Evolutionary conservation across 2,888 invertebrate genomes (phyloP), one percentile per base, ranked within the genome.

Genomic region (Serripes groenlandicus): DNA sequence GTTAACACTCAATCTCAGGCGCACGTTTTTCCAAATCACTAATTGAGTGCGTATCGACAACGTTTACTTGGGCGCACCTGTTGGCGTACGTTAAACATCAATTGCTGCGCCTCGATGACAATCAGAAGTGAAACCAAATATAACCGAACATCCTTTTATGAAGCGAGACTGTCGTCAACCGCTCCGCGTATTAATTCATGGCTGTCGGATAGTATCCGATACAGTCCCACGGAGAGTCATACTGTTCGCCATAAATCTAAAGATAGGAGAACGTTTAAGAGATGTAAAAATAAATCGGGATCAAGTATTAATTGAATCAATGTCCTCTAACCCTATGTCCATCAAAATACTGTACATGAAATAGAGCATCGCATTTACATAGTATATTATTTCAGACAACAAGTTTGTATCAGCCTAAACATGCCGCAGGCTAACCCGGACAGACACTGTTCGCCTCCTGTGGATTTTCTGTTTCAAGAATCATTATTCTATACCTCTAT

Each of bases 41-140:
- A 62, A 62, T 62, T 32, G 34, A 32, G 62, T 34, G 62, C 62
- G 62, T 21, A 62, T 62, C 34, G 62, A 62, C 62, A 34, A 32
- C n/a, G 32, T 21, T 60, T 11, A 32, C 34, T 11, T 62, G 3
- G 32, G 34, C 62, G 62, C 62, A 62, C 62, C 62, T 62, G 62
- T 62, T 62, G 21, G 32, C 1, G 34, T 34, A 18, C n/a, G 21
- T 11, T n/a, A 30, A 34, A 62, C 62, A 62, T 34, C 62, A 62
- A 62, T 62, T 62, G 32, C 30, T 9, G n/a, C 32, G 34, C 15
- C 62, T n/a, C 62, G n/a, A 34, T 32, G 62, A 21, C 62, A 62
- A 62, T 62, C 34, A 34, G 62, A 34, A 62, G 32, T 62, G 62
- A 62, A 62, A 62, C 34, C 62, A 23, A 62, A 62, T 62, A 62